Evolutionary conservation across 2,113 vertebrate genomes (phyloP).

Genomic region (Eidolon helvum): DNA sequence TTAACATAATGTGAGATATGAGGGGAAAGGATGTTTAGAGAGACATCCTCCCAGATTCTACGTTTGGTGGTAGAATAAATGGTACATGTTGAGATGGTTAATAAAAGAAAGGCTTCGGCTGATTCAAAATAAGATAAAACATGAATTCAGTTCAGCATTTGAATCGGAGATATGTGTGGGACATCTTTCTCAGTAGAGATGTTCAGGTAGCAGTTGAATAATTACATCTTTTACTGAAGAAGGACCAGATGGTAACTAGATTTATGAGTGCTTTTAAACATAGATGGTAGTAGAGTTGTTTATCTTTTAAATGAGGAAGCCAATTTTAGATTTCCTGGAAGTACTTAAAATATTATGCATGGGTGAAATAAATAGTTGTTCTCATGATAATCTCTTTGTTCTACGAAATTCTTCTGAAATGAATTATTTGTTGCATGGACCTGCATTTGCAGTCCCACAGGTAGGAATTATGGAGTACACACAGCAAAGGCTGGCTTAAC

Average conservation of each 20-base stretch:
- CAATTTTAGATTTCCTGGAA: slow-evolving; percentile 62
- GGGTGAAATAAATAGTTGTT: not conserved
- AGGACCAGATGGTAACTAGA: slow-evolving; percentile 20
- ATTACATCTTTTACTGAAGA: slow-evolving; percentile 3
- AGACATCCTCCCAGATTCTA: not conserved
- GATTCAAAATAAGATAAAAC: not conserved
- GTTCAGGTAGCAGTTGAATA: slow-evolving; percentile 33
- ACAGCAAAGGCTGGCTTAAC: not conserved
- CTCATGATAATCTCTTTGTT: not conserved
- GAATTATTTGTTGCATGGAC: not conserved
- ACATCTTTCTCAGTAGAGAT: not conserved
- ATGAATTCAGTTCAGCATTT: not conserved
- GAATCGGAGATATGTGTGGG: not conserved
- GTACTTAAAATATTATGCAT: not conserved
- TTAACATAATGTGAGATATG: not conserved
- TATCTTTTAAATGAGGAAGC: slow-evolving; percentile 7
- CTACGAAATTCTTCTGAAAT: not conserved
- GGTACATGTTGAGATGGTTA: not conserved
- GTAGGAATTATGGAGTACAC: not conserved
- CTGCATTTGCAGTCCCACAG: not conserved
- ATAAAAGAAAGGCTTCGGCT: not conserved
- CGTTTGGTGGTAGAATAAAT: not conserved
- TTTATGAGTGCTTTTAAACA: slow-evolving; percentile 23
- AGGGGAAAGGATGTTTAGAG: not conserved
- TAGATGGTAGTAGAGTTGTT: slow-evolving; percentile 24